These are phyloP conservation scores for Passerina amoena DNA, from an alignment of 2,113 vertebrate genomes.

Conservation along the genomic window DNA sequence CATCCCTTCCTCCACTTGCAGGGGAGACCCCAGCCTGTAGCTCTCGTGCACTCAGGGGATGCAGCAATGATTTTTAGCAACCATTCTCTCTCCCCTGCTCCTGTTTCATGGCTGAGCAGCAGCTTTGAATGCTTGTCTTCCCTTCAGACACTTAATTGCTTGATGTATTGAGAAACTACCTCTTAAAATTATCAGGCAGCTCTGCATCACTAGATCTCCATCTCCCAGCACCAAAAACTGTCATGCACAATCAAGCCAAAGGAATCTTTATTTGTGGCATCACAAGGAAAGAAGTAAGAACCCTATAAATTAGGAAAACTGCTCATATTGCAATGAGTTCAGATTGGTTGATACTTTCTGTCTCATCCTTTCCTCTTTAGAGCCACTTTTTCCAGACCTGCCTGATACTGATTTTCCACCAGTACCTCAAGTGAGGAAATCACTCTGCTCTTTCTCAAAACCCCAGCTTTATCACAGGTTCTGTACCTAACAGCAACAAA, in stretches of 20 bases:
- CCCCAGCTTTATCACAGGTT: background rate
- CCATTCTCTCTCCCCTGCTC: background rate
- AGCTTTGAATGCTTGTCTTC: background rate
- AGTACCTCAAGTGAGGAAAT: background rate
- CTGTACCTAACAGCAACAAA: background rate
- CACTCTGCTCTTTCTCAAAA: background rate
- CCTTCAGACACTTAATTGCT: background rate
- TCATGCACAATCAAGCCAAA: background rate
- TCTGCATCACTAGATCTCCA: background rate
- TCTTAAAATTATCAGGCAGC: background rate
- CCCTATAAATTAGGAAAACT: background rate
- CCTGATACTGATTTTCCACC: background rate
- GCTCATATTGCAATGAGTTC: background rate
- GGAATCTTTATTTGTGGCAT: background rate
- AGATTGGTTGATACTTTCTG: background rate
- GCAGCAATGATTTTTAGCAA: background rate
- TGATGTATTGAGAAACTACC: conserved; percentile 14
- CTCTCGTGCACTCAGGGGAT: background rate
- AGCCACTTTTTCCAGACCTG: background rate
- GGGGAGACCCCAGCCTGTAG: background rate
- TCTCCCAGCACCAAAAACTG: background rate
- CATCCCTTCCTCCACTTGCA: background rate
- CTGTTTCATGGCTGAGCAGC: background rate
- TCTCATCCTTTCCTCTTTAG: background rate
- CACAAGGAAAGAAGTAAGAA: background rate